phyloP scores from a whole-genome alignment of 2,113 vertebrate species.

The Equus quagga region DNA sequence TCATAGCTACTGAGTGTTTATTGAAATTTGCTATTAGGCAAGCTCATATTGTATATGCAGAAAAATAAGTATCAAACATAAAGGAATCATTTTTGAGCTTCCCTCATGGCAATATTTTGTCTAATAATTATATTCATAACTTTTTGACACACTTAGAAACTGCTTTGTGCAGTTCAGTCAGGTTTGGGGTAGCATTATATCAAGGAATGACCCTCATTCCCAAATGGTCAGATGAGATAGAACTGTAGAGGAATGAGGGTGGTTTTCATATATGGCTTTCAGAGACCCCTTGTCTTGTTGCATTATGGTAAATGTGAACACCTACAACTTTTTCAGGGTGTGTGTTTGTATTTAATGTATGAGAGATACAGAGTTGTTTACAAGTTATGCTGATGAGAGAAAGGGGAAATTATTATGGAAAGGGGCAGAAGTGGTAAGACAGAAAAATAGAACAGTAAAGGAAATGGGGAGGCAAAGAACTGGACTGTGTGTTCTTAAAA shows the following conservation, averaged over 20 bases:
- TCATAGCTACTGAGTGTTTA: not conserved
- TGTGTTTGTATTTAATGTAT: not conserved
- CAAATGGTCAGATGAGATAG: not conserved
- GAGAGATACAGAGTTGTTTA: not conserved
- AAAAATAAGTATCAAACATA: slow-evolving; percentile 20
- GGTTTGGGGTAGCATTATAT: not conserved
- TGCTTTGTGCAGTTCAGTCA: not conserved
- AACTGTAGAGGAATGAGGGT: not conserved
- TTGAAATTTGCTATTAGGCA: slow-evolving; percentile 1
- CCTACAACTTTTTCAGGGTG: not conserved
- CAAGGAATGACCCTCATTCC: not conserved
- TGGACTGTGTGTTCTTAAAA: not conserved
- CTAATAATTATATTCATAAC: not conserved
- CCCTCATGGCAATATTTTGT: slow-evolving; percentile 4
- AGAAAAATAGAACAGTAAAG: not conserved
- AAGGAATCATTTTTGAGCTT: slow-evolving; percentile 39
- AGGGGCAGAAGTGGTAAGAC: not conserved
- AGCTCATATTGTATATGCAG: not conserved
- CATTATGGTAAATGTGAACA: not conserved
- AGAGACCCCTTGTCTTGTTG: not conserved
- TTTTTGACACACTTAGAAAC: slow-evolving; percentile 45
- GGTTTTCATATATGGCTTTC: slow-evolving; percentile 4
- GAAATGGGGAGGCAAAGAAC: slow-evolving; percentile 39
- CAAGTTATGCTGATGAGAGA: not conserved
- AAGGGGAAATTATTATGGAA: not conserved